These are phyloP conservation scores for Drosophila mayri DNA, from an alignment of 1,140 invertebrate genomes.

Conservation along the genomic window DNA sequence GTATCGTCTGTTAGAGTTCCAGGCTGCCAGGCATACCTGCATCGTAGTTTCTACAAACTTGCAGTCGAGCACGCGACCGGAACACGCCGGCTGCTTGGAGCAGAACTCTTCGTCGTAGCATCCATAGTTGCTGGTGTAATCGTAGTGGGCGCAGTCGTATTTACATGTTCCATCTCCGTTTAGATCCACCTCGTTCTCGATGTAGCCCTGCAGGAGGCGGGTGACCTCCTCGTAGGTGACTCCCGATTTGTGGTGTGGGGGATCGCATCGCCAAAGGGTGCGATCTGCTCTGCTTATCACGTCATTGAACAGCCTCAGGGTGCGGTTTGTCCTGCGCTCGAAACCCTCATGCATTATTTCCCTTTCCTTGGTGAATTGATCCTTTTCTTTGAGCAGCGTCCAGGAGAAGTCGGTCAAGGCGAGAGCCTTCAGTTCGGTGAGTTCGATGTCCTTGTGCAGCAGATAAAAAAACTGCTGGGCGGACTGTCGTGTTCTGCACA, in stretches of 20 bases:
- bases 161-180: constrained; percentile 85
- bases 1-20: constrained; percentile 88
- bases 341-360: neutral
- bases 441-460: neutral
- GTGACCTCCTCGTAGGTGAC: constrained; percentile 92
- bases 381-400: neutral
- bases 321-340: neutral
- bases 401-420: neutral
- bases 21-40: constrained; percentile 90
- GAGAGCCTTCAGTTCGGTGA: neutral
- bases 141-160: no score
- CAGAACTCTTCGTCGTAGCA: constrained; percentile 89
- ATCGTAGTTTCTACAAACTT: constrained; percentile 93
- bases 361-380: neutral
- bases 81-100: constrained; percentile 88
- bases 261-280: constrained; percentile 92
- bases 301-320: neutral
- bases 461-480: neutral
- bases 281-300: constrained; percentile 85
- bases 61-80: constrained; percentile 91
- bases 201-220: constrained; percentile 92
- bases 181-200: constrained; percentile 95
- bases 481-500: neutral
- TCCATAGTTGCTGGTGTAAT: no score
- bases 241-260: constrained; percentile 84